Percentiles rank a stretch among this genome's conserved stretches.
These are phyloP conservation scores for Chascanopsetta lugubris DNA, from an alignment of 2,113 vertebrate species.

Conservation along the genomic window DNA sequence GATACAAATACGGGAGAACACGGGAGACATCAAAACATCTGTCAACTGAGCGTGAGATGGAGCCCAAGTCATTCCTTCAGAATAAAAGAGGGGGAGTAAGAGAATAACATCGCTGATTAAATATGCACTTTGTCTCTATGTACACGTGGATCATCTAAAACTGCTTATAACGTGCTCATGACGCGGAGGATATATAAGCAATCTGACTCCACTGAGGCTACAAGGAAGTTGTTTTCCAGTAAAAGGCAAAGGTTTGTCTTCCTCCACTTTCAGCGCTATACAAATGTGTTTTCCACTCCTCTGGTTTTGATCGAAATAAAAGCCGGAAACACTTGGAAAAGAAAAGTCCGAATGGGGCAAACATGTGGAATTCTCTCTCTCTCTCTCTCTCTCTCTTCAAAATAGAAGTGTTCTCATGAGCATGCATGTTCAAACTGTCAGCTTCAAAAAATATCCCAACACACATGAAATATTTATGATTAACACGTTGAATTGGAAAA, in stretches of 20 bases:
- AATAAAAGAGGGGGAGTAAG: constrained; percentile 33
- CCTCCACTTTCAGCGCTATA: constrained; percentile 26
- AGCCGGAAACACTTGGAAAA: constrained; percentile 9
- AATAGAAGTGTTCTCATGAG: constrained; percentile 46
- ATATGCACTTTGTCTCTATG: constrained; percentile 73
- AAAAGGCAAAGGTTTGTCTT: constrained; percentile 50
- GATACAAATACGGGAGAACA: constrained; percentile 82
- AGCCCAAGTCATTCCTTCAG: constrained; percentile 52
- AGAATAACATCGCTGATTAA: constrained; percentile 72
- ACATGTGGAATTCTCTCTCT: constrained; percentile 20
- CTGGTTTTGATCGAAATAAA: neutral
- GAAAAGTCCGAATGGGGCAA: constrained; percentile 8
- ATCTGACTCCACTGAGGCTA: constrained; percentile 56
- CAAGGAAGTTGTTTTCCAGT: constrained; percentile 47
- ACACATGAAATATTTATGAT: constrained; percentile 72
- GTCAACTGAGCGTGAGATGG: constrained; percentile 67
- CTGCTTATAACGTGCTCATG: constrained; percentile 39
- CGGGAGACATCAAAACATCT: constrained; percentile 76
- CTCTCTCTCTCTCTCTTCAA: no score
- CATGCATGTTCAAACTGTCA: constrained; percentile 69
- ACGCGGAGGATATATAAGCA: constrained; percentile 28
- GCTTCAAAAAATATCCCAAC: constrained; percentile 56
- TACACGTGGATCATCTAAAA: constrained; percentile 66
- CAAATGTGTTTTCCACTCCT: constrained; percentile 25
- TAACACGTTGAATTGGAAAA: constrained; percentile 52